Evolutionary conservation across 2,888 invertebrate genomes (phyloP).

Genomic region (Nebria brevicollis): DNA sequence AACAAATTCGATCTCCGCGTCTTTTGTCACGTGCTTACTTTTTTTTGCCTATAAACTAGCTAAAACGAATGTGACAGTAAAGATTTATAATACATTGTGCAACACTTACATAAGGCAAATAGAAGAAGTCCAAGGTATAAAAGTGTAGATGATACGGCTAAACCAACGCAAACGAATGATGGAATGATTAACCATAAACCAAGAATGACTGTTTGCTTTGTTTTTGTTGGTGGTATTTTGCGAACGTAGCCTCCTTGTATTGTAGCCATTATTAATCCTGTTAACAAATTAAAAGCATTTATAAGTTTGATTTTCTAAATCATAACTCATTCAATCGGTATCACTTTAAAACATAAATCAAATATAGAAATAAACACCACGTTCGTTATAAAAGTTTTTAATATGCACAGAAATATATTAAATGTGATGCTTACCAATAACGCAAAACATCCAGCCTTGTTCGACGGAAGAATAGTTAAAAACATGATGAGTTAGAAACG

Average conservation of each 20-base stretch:
- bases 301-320: no score
- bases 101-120: slow-evolving; percentile 87
- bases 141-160: slow-evolving; percentile 70
- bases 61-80: no score
- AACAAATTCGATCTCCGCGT: no score
- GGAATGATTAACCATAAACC: slow-evolving; percentile 88
- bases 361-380: no score
- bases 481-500: slow-evolving; percentile 93
- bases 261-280: slow-evolving; percentile 85
- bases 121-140: slow-evolving; percentile 86
- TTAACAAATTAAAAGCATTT: slow-evolving; percentile 37
- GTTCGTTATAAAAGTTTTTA: no score
- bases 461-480: slow-evolving; percentile 94
- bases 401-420: no score
- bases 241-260: slow-evolving; percentile 92
- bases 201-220: slow-evolving; percentile 74
- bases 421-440: slow-evolving; percentile 72
- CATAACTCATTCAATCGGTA: no score
- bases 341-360: no score
- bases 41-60: no score
- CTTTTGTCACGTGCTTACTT: no score
- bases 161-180: slow-evolving; percentile 85
- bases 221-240: slow-evolving; percentile 77
- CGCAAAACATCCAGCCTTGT: slow-evolving; percentile 97
- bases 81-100: slow-evolving; percentile 17